Conservation (phyloP, 1,140 invertebrate species). For the Heliothis virescens region DNA sequence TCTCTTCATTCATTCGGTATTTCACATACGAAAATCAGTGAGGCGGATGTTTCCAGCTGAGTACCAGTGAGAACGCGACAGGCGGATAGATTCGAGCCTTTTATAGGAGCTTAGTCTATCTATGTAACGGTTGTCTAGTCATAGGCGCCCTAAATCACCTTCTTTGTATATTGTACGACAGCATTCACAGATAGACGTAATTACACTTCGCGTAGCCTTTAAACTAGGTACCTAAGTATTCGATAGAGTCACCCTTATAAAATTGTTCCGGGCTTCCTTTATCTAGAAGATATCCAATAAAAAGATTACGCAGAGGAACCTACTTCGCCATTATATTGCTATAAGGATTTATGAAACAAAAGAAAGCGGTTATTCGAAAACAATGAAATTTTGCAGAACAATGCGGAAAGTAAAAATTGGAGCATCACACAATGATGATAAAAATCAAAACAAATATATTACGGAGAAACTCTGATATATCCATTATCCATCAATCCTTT, state of each 20-base stretch:
- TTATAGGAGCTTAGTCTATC: conserved; percentile 16
- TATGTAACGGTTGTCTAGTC: conserved; percentile 37
- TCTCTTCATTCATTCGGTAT: conserved; percentile 30
- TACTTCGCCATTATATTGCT: not conserved
- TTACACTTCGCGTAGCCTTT: not conserved
- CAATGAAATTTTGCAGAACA: conserved; percentile 12
- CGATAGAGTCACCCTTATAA: not conserved
- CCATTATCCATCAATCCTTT: not conserved
- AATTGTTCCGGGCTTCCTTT: not conserved
- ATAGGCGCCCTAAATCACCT: conserved; percentile 44
- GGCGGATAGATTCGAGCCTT: conserved; percentile 27
- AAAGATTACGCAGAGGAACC: not conserved
- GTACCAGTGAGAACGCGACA: conserved; percentile 1
- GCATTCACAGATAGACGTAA: conserved; percentile 15
- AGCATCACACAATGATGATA: conserved; percentile 3
- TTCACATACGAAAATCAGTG: conserved; percentile 15
- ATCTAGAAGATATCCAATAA: not conserved
- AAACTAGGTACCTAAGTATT: not conserved
- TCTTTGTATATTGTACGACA: conserved; percentile 7
- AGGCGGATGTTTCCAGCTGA: conserved; percentile 26
- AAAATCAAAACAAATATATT: not conserved
- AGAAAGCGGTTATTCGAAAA: not conserved
- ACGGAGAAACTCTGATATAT: not conserved
- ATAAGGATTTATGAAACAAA: not conserved
- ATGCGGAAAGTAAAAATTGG: conserved; percentile 9